Base-by-base conservation (phyloP, 1,140 invertebrate species). In the Solenopsis invicta region DNA sequence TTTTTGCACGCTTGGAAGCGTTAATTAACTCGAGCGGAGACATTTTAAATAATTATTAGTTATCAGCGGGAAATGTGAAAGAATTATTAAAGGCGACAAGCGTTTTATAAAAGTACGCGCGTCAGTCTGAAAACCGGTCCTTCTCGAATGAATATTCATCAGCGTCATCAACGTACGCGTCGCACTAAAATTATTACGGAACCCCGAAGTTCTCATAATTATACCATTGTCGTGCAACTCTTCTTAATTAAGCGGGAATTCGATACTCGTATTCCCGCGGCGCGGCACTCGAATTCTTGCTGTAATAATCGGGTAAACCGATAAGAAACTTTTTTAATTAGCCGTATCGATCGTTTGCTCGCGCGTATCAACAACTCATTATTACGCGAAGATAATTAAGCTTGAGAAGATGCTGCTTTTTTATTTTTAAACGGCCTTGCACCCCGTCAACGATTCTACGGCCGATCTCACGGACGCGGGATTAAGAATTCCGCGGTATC, bases 401-500 rank as follows among this genome's bases (percentile, higher is more conserved):
- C 45, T 52, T 16, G 71, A 52, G 52, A 41, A 54, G 24, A 37
- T 6, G 13, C 41, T 29, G 29, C 29, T 29, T 29, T 29, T 41
- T 61, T 41, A 29, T 84, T 82, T 75, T 75, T 82, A 45, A 74
- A 9, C 12, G 0, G 48, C 8, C 41, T 24, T 64, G 48, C 45
- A 29, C 45, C n/a, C 12, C 56, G 48, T 37, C 69, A 18, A 81
- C 56, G 76, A 87, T 89, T 89, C 88, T 56, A 89, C 59, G 13
- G 72, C 74, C 72, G 66, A 54, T 85, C 84, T 75, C 86, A 66
- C 45, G 45, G 67, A 41, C 41, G 64, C 81, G 50, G 87, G 87
- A 91, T 92, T 90, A 91, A 89, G 90, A 85, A 90, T 88, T 85
- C 86, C 76, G 54, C 85, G 69, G 62, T 85, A 86, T 86, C 74